Evolutionary conservation across 2,888 invertebrate genomes (phyloP), one percentile per base, ranked within the genome.

Genomic region (Drosophila paracracens): DNA sequence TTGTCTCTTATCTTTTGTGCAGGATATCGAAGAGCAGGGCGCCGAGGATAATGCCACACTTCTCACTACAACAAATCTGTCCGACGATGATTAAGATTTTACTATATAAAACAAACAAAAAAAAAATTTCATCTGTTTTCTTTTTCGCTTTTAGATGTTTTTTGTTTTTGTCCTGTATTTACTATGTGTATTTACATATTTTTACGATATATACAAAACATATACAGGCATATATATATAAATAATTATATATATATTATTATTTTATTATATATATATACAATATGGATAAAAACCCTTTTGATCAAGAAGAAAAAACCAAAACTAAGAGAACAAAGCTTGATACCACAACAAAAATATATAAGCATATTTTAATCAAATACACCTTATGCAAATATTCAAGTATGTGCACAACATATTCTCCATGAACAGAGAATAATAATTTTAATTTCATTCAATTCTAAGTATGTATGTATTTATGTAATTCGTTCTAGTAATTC

Each of bases 41-140:
- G 91, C 87, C 53, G 92, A 92, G 66, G 92, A 92, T 76, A 92
- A 92, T 87, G 87, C 93, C 74, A 93, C 92, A 60, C 79, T 93
- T 75, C 73, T 93, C 36, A 89, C 92, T 54, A 91, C 90, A 64
- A 88, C 91, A 73, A 92, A 91, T 84, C 83, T 91, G 76, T 93
- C 92, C 70, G 92, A 92, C 73, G 92, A 92, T 72, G 92, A 92
- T 75, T 92, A 92, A 31, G 21, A 43, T 43, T 74, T 70, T 50
- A 48, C 27, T 64, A 43, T 51, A 35, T 59, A 53, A 43, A 48
- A 36, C 38, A 16, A 38, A 35, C 2, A 35, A 1, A 31, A 11
- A 0, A 43, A 25, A 2, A 65, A 46, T 27, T 57, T 51, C 50
- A 72, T 59, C 35, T 58, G 38, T 56, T n/a, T 54, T 38, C 35